Evolutionary conservation across 2,113 vertebrate genomes (phyloP).

Genomic region (Callocephalon fimbriatum): DNA sequence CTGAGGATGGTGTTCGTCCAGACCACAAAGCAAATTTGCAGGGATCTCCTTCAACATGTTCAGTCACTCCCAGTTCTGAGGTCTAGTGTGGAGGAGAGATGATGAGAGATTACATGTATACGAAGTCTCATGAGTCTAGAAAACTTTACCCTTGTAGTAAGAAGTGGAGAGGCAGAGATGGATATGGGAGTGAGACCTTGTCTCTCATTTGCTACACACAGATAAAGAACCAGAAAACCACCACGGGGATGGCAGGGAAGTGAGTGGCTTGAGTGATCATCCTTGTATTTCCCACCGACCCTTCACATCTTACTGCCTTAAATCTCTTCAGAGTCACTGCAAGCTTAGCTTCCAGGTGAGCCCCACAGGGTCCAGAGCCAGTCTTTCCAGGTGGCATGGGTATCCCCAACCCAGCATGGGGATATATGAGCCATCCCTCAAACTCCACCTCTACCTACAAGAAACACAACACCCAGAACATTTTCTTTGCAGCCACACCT

Average conservation of each 20-base stretch:
- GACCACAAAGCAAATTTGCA: conserved; percentile 99
- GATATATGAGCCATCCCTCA: background rate
- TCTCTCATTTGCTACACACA: background rate
- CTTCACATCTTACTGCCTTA: background rate
- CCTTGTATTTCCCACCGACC: background rate
- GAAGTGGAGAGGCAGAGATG: background rate
- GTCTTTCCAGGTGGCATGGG: background rate
- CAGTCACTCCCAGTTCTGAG: conserved; percentile 95
- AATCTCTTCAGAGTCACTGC: background rate
- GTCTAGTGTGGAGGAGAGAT: conserved; percentile 84
- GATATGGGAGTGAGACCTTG: background rate
- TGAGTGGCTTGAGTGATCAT: background rate
- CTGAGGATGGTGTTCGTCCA: conserved; percentile 95
- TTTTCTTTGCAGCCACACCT: conserved; percentile 59
- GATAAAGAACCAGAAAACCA: background rate
- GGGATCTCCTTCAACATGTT: conserved; percentile 97
- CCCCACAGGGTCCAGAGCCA: background rate
- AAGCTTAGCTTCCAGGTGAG: background rate
- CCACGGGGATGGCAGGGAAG: background rate
- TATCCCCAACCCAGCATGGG: background rate
- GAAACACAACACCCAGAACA: background rate
- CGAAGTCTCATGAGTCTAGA: background rate
- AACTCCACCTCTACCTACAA: background rate
- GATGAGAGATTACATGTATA: background rate
- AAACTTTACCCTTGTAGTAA: background rate